These are phyloP conservation scores for Tridacna crocea DNA, from an alignment of 2,888 invertebrate genomes.

Conservation along the genomic window DNA sequence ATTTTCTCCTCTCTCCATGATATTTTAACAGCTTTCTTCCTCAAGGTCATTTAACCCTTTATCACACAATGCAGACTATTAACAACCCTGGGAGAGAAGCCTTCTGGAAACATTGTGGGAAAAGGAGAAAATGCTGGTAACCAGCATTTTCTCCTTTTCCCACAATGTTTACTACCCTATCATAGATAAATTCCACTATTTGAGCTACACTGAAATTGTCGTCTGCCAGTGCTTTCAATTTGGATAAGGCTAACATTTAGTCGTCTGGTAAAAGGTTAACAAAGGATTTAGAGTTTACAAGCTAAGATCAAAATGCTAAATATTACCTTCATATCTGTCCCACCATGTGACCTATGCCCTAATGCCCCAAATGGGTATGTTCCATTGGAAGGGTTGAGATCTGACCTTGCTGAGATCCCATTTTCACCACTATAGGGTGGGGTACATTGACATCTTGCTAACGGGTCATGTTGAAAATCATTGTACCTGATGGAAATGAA, in stretches of 20 bases:
- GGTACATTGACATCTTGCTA: conserved; percentile 88
- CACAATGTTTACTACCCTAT: neutral
- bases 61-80: too few relatives aligned
- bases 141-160: conserved; percentile 7
- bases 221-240: neutral
- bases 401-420: conserved; percentile 89
- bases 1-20: too few relatives aligned
- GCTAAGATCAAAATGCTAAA: neutral
- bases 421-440: conserved; percentile 91
- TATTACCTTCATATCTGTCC: conserved; percentile 89
- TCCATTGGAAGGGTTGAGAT: conserved; percentile 90
- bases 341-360: conserved; percentile 89
- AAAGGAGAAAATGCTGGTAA: too few relatives aligned
- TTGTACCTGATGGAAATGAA: conserved; percentile 87
- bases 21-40: too few relatives aligned
- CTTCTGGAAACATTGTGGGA: too few relatives aligned
- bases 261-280: neutral
- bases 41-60: too few relatives aligned
- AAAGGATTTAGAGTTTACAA: too few relatives aligned
- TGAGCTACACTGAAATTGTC: neutral
- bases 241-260: neutral
- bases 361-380: conserved; percentile 89
- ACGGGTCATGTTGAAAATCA: conserved; percentile 89
- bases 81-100: too few relatives aligned
- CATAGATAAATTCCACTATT: neutral